Evolutionary conservation across 2,113 vertebrate genomes (phyloP), one percentile per base, ranked within the genome.

Genomic region (Dicrurus megarhynchus): DNA sequence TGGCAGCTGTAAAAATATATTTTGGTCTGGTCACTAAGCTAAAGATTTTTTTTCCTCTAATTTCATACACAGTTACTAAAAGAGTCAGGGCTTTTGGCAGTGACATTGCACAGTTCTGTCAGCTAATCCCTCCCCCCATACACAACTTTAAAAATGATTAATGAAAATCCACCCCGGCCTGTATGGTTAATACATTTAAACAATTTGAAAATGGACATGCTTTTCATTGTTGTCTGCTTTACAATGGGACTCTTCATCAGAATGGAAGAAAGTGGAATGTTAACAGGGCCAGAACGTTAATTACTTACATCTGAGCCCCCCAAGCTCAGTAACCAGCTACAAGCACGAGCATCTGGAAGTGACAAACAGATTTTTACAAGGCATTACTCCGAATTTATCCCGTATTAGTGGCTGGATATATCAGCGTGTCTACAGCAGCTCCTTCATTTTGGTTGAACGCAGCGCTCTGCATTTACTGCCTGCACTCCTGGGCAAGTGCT

Each of bases 1-100:
- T 96, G 93, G 79, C 94, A 97, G 96, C 93, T 95, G 92, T 88
- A 85, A 96, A 97, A 94, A 96, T 84, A 85, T 55, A 32, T 92
- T 94, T 91, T 52, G 49, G 63, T 90, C 82, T 90, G 75, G 79
- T 90, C 85, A 94, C 90, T 81, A 90, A 92, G 90, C 82, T 95
- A 52, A 95, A 91, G 90, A 68, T 70, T 76, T 91, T 95, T 55
- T 94, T 71, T 28, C n/a, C 30, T 86, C 68, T 91, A 42, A 94
- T 92, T 95, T 96, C 68, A 86, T 90, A 90, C 53, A 74, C 47
- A 81, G 90, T 94, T 74, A 93, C 94, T 87, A 87, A 93, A 92
- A 90, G 85, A 86, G 83, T 70, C 13, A 3, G 50, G 80, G 71
- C 73, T 94, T 78, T 50, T 96, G 94, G 89, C 96, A 94, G 88